Percentiles rank a stretch among this genome's conserved stretches.
Conservation (phyloP, 2,797 vertebrate species). For the Setipinna tenuifilis region DNA sequence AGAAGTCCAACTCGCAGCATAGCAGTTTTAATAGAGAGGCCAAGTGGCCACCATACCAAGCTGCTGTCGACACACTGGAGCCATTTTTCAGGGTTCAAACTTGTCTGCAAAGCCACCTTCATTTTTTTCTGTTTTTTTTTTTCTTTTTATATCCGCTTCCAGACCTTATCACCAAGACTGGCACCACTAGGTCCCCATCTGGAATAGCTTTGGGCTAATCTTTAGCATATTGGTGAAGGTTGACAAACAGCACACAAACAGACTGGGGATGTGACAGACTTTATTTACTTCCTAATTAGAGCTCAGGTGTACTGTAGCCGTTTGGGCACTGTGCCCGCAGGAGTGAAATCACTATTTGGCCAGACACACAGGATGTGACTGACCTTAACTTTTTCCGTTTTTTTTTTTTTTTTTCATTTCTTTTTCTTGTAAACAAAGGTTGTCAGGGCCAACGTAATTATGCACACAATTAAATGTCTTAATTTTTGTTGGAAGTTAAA, state of each 20-base stretch:
- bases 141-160: slow-evolving; percentile 42
- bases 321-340: neutral
- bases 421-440: too few relatives aligned
- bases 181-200: slow-evolving; percentile 38
- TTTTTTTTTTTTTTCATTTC: neutral
- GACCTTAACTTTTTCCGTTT: neutral
- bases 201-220: slow-evolving; percentile 40
- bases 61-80: slow-evolving; percentile 40
- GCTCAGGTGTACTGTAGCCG: neutral
- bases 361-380: slow-evolving; percentile 17
- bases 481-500: neutral
- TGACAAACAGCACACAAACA: slow-evolving; percentile 29
- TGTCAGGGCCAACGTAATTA: neutral
- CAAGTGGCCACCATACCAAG: neutral
- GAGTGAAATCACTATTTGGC: slow-evolving; percentile 14
- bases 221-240: slow-evolving; percentile 37
- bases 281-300: neutral
- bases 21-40: slow-evolving; percentile 43
- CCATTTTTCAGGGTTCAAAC: slow-evolving; percentile 39
- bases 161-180: slow-evolving; percentile 38
- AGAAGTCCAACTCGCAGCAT: slow-evolving; percentile 30
- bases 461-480: slow-evolving; percentile 5
- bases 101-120: slow-evolving; percentile 26
- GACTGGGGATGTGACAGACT: neutral
- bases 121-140: neutral